phyloP scores from a whole-genome alignment of 1,140 invertebrate genomes.

The Papilio polyxenes region DNA sequence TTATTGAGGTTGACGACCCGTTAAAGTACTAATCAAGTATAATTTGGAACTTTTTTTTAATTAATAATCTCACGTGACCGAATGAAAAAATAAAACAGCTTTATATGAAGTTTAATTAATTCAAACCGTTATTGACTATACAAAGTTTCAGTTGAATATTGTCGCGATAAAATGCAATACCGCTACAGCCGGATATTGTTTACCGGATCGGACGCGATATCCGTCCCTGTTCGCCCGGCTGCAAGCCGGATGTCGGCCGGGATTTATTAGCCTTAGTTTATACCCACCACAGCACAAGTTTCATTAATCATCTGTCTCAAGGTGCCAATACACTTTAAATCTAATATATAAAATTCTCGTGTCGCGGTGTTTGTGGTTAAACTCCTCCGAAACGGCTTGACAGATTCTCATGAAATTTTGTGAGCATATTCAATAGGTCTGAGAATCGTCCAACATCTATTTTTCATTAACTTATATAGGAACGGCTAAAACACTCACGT shows the following conservation, averaged over 20 bases:
- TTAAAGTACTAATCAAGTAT: not conserved
- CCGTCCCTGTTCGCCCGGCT: not conserved
- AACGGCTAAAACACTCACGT: too few relatives aligned
- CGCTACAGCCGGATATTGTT: constrained; percentile 20
- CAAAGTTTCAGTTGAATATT: not conserved
- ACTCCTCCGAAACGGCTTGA: too few relatives aligned
- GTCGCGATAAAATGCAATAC: constrained; percentile 24
- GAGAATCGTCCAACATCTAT: too few relatives aligned
- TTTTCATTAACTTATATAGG: too few relatives aligned
- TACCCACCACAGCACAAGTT: not conserved
- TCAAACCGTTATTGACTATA: not conserved
- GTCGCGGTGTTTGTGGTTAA: too few relatives aligned
- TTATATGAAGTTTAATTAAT: not conserved
- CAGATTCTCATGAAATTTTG: too few relatives aligned
- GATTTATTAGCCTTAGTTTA: constrained; percentile 25
- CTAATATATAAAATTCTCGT: too few relatives aligned
- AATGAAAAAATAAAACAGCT: not conserved
- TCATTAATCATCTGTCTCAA: not conserved
- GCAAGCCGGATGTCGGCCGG: not conserved
- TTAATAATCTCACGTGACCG: too few relatives aligned
- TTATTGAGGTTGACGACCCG: not conserved
- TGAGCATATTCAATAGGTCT: too few relatives aligned
- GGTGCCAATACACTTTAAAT: not conserved
- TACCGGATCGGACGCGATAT: constrained; percentile 28
- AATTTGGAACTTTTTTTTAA: too few relatives aligned